Percentiles rank a stretch among this genome's conserved stretches.
Conservation (phyloP, 1,140 invertebrate species). For the Archivesica marissinica region DNA sequence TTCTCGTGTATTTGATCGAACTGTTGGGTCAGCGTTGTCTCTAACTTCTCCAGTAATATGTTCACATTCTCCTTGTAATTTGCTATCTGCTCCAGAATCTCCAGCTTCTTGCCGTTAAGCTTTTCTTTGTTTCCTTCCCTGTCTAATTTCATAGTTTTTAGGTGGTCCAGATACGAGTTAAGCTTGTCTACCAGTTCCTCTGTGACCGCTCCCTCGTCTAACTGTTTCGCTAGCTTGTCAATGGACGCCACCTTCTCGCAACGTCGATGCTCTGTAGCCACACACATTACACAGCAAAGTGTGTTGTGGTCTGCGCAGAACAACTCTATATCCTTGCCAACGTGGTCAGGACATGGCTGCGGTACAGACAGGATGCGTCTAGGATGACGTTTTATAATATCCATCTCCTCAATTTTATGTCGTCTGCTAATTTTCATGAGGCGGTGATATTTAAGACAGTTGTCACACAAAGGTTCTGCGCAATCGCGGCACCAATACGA, state of each 20-base stretch:
- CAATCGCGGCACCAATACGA: constrained; percentile 62
- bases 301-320: constrained; percentile 62
- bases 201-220: constrained; percentile 52
- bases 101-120: constrained; percentile 36
- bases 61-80: constrained; percentile 62
- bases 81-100: constrained; percentile 57
- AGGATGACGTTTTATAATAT: constrained; percentile 58
- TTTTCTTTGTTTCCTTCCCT: constrained; percentile 41
- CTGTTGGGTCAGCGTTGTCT: constrained; percentile 34
- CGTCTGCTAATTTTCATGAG: constrained; percentile 58
- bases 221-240: constrained; percentile 58
- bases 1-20: constrained; percentile 41
- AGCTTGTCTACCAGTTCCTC: constrained; percentile 60
- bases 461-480: constrained; percentile 57
- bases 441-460: constrained; percentile 58
- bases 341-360: constrained; percentile 56
- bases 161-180: constrained; percentile 52
- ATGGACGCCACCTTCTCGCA: constrained; percentile 61
- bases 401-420: constrained; percentile 62
- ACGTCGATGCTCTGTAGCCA: constrained; percentile 55
- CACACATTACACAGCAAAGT: constrained; percentile 61
- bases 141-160: constrained; percentile 55
- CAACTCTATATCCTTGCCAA: constrained; percentile 60
- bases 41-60: constrained; percentile 54
- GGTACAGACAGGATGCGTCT: constrained; percentile 58